Percentiles rank a stretch among this genome's conserved stretches.
phyloP scores from a whole-genome alignment of 2,113 vertebrate genomes.

The Brachyhypopomus occidentalis region DNA sequence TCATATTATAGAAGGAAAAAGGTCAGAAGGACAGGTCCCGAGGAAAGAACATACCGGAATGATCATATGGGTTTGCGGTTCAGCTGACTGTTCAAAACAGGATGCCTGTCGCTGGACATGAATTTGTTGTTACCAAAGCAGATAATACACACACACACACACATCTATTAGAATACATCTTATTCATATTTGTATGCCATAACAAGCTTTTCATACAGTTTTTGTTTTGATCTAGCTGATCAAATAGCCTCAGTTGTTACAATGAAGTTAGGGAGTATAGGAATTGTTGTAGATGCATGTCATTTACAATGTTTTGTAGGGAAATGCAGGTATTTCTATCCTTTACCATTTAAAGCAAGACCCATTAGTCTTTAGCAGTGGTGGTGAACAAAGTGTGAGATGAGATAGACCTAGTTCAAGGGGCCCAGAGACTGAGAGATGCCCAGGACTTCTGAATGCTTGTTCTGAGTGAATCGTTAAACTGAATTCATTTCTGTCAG shows the following conservation, averaged over 20 bases:
- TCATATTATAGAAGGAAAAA: constrained; percentile 86
- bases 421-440: constrained; percentile 6
- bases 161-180: constrained; percentile 81
- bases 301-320: constrained; percentile 68
- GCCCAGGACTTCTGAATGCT: constrained; percentile 40
- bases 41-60: constrained; percentile 55
- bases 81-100: constrained; percentile 49
- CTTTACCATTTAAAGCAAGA: constrained; percentile 39
- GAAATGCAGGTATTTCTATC: constrained; percentile 61
- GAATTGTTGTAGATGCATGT: constrained; percentile 74
- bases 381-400: constrained; percentile 13
- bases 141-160: constrained; percentile 83
- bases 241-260: constrained; percentile 72
- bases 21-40: constrained; percentile 60
- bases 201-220: constrained; percentile 91
- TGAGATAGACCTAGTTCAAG: constrained; percentile 12
- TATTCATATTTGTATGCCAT: constrained; percentile 99
- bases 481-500: constrained; percentile 32
- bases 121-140: constrained; percentile 99
- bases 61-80: constrained; percentile 38
- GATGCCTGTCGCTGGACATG: constrained; percentile 71
- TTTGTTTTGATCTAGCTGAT: constrained; percentile 63
- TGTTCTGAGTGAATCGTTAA: constrained; percentile 30
- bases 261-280: constrained; percentile 39
- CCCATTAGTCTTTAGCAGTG: constrained; percentile 29